Conservation (phyloP, 2,888 invertebrate genomes). For the Pollenia angustigena region DNA sequence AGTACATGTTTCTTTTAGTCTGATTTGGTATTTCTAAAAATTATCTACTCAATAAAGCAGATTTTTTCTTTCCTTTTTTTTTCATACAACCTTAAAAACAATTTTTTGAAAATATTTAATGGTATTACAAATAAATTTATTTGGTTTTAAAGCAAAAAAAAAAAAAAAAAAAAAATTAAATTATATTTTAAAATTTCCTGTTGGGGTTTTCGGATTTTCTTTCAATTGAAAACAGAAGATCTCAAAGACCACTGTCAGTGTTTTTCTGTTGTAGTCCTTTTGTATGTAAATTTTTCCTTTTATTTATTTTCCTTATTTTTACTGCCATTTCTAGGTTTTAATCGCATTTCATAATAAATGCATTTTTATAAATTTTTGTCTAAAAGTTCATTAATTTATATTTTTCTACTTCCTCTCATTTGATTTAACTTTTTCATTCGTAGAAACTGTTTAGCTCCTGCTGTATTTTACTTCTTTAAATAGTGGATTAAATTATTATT, state of each 20-base stretch:
- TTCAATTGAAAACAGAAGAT: conserved; percentile 10
- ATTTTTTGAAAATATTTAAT: too few species aligned
- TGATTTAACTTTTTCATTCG: background rate
- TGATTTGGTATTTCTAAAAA: too few species aligned
- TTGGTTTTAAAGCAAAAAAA: too few species aligned
- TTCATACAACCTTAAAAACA: too few species aligned
- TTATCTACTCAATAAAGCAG: too few species aligned
- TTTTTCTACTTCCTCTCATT: conserved; percentile 10
- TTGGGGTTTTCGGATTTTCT: background rate
- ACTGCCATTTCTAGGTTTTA: conserved; percentile 53
- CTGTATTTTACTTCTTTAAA: conserved; percentile 12
- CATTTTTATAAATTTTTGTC: conserved; percentile 47
- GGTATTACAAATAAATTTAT: too few species aligned
- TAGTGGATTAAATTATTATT: conserved; percentile 52
- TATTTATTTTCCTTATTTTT: conserved; percentile 33
- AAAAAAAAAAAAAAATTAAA: too few species aligned
- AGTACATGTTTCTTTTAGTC: too few species aligned
- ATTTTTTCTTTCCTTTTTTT: too few species aligned
- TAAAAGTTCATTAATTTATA: conserved; percentile 52
- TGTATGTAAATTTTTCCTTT: conserved; percentile 51
- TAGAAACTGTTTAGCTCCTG: background rate
- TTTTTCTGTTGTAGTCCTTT: conserved; percentile 40
- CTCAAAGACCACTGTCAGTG: conserved; percentile 21
- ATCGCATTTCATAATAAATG: conserved; percentile 61
- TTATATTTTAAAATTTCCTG: background rate